Base-by-base conservation (phyloP, 1,140 invertebrate genomes). In the Andrena cerasifolii region DNA sequence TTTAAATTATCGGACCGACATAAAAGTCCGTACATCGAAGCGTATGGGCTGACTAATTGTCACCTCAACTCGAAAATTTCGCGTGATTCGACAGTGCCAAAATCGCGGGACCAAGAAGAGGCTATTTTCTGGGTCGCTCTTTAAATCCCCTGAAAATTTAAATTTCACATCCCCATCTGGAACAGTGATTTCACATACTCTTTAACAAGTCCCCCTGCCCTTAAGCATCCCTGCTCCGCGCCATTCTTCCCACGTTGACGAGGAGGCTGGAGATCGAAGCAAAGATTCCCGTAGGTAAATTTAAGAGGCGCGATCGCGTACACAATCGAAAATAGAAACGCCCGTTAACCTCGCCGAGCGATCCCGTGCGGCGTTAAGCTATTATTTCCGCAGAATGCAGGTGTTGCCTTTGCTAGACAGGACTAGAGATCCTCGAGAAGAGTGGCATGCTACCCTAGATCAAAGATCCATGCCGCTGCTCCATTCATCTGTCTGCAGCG, bases 331-430 rank as follows among this genome's bases (percentile, higher is more conserved):
- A 80, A 83, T 83, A 83, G 59, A 84, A 83, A 67, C 14, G 43
- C 8, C 36, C 54, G 56, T 66, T 56, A 26, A 45, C 4, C n/a
- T 65, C n/a, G n/a, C 14, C 2, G 73, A 16, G 16, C 6, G 82
- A 74, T 82, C n/a, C 81, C 8, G 21, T n/a, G 1, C 36, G n/a
- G 26, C n/a, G 53, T 73, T 47, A 26, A 59, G 49, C 43, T 58
- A 80, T 84, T 80, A 80, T 84, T 84, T 83, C 83, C 74, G 83
- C 77, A 83, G 83, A 80, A 77, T 65, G 83, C 78, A 84, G 67
- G 72, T 80, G 81, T 80, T 76, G 59, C 51, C 59, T 63, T 51
- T 54, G 54, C 26, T 66, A 68, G 78, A 72, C 71, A 63, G 49
- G 78, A 72, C 53, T 31, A 33, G 70, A 68, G 78, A 49, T 83